Base-by-base conservation (phyloP, 2,797 vertebrate species). In the Crenichthys baileyi region DNA sequence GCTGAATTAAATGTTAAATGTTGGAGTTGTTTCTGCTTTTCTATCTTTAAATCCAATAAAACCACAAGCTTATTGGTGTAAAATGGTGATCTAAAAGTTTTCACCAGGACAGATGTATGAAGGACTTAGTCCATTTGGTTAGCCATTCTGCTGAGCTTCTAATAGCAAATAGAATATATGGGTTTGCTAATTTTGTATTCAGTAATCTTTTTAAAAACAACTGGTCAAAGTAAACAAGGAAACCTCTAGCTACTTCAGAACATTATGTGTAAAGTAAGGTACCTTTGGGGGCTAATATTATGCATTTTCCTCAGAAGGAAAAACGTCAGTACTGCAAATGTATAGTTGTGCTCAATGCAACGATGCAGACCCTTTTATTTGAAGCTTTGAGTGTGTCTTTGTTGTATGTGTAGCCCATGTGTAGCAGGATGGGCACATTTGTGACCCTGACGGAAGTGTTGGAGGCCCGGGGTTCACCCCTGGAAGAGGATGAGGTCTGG, bases 401-500 rank as follows among this genome's bases (percentile, higher is more conserved):
- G 60, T 60, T 81, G 53, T 68, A 46, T 26, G 63, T 86, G 36
- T 82, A 11, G 79, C n/a, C 51, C 72, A 70, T 70, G 67, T 70
- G 41, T 26, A 76, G 68, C 80, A 96, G 94, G 48, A 97, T 97
- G 96, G 97, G 87, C 39, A 95, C 93, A 4, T 97, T 96, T 74
- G 96, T 97, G 93, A 97, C 96, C 78, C 95, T 98, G 94, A 94
- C 96, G 29, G 96, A 97, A 77, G 96, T 96, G 90, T 85, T 98
- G 90, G 96, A 97, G 93, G 95, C 92, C 83, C 95, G 95, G 91
- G 97, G 95, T 63, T 95, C 96, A 65, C 94, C 97, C 48, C 90
- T 98, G 84, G 96, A 96, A 29, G 97, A 98, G 84, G 96, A 96
- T 24, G 96, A 98, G 89, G 94, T 98, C 86, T 99, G 98, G 97